phyloP scores from a whole-genome alignment of 2,797 vertebrate species.

The Sandelia bainsii region DNA sequence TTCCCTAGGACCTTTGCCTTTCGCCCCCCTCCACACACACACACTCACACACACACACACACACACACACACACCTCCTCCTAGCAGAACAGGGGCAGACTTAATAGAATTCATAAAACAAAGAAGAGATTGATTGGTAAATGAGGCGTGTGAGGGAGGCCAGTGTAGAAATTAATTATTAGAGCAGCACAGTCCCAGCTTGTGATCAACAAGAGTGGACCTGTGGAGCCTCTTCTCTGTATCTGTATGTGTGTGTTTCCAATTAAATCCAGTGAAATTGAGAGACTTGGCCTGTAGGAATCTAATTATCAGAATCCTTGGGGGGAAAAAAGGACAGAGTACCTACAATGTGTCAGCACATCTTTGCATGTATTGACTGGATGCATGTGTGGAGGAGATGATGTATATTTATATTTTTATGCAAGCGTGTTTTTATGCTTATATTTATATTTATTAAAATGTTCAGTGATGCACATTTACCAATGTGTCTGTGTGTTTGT shows the following conservation, averaged over 20 bases:
- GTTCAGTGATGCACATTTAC: slow-evolving; percentile 9
- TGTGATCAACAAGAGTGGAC: slow-evolving; percentile 80
- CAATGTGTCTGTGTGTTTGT: not conserved
- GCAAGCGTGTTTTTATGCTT: slow-evolving; percentile 8
- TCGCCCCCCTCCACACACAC: slow-evolving; percentile 5
- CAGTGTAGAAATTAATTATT: slow-evolving; percentile 80
- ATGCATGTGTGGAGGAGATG: slow-evolving; percentile 26
- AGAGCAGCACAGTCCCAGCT: slow-evolving; percentile 65
- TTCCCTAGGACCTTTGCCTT: slow-evolving; percentile 11
- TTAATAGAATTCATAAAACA: slow-evolving; percentile 81
- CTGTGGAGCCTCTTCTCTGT: slow-evolving; percentile 66
- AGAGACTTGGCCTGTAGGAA: slow-evolving; percentile 76
- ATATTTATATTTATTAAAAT: slow-evolving; percentile 20
- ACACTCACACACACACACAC: no score
- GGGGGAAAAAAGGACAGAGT: slow-evolving; percentile 62
- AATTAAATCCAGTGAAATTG: slow-evolving; percentile 83
- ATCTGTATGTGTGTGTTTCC: slow-evolving; percentile 52
- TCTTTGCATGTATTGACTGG: slow-evolving; percentile 21
- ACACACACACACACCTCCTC: no score
- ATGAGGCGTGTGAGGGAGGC: slow-evolving; percentile 70
- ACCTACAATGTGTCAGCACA: slow-evolving; percentile 70
- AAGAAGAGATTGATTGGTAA: slow-evolving; percentile 79
- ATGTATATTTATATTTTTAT: slow-evolving; percentile 34
- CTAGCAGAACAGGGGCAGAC: slow-evolving; percentile 25
- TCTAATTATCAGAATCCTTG: slow-evolving; percentile 81